Evolutionary conservation across 2,888 invertebrate genomes (phyloP), one percentile per base, ranked within the genome.

Genomic region (Drosophila quinaria): DNA sequence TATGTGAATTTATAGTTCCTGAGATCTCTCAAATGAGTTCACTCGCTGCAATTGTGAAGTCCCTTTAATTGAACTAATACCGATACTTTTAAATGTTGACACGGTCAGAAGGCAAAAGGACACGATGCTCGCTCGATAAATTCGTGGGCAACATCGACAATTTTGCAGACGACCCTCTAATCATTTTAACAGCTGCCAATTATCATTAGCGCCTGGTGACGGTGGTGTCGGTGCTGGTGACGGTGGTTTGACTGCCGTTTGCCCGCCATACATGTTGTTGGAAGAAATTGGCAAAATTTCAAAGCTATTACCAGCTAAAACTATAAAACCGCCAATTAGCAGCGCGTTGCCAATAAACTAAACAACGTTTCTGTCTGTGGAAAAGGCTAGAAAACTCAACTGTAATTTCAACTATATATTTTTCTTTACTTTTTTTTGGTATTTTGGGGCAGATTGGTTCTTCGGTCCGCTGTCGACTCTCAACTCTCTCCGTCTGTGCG

Each of bases 181-280:
- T 89, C 81, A 89, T 80, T 84, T 89, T 78, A 89, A 89, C 86
- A 85, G 83, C 89, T 87, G 89, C 84, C 84, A 89, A 89, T 87
- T 87, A 87, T 84, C 89, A 84, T 89, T 89, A 89, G 84, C 70
- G 72, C 51, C 63, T 49, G 69, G 60, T 59, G 56, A 25, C 51
- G 66, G 49, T 37, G 63, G 56, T 54, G 60, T 9, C 47, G 50
- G 17, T 42, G 37, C 29, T 47, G 29, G 31, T 11, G 10, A 35
- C 41, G 61, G 46, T 69, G 70, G 63, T 76, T 75, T 70, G 76
- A 76, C 80, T 79, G 75, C 46, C 69, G 76, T 13, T 70, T 56
- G 70, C 42, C 59, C 33, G 50, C 22, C 39, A 22, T n/a, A 51
- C 60, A 67, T 52, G 67, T 61, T 70, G 35, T 59, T 67, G 29